These are phyloP conservation scores for Conus ventricosus DNA, from an alignment of 1,140 invertebrate genomes.

Conservation along the genomic window DNA sequence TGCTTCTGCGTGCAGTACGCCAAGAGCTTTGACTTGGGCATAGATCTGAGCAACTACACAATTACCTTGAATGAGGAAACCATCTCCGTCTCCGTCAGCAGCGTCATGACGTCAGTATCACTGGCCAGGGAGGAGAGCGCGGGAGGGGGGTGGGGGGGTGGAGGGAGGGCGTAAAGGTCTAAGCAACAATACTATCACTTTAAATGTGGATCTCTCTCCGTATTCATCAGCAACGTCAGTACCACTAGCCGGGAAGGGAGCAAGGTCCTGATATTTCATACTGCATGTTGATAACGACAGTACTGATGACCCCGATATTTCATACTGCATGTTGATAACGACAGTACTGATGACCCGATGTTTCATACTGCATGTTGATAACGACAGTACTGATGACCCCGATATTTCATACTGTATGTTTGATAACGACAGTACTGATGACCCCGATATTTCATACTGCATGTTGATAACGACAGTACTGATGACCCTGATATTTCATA, in stretches of 20 bases:
- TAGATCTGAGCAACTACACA: not conserved
- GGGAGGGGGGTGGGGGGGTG: too few relatives aligned
- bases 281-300: not conserved
- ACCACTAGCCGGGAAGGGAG: too few relatives aligned
- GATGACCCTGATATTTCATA: too few relatives aligned
- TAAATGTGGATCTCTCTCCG: too few relatives aligned
- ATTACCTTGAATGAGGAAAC: not conserved
- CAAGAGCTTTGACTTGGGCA: not conserved
- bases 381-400: not conserved
- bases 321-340: not conserved
- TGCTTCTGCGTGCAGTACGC: not conserved
- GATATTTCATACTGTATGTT: not conserved
- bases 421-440: not conserved
- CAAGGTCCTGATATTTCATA: too few relatives aligned
- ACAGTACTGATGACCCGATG: not conserved
- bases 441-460: not conserved
- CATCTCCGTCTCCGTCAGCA: not conserved
- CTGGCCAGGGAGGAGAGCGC: not conserved
- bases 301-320: not conserved
- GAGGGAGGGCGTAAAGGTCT: too few relatives aligned
- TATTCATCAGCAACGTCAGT: too few relatives aligned
- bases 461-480: not conserved
- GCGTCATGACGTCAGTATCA: constrained; percentile 9
- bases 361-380: not conserved
- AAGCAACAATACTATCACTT: too few relatives aligned